Evolutionary conservation across 2,797 vertebrate genomes (phyloP).

Genomic region (Urocyon cinereoargenteus): DNA sequence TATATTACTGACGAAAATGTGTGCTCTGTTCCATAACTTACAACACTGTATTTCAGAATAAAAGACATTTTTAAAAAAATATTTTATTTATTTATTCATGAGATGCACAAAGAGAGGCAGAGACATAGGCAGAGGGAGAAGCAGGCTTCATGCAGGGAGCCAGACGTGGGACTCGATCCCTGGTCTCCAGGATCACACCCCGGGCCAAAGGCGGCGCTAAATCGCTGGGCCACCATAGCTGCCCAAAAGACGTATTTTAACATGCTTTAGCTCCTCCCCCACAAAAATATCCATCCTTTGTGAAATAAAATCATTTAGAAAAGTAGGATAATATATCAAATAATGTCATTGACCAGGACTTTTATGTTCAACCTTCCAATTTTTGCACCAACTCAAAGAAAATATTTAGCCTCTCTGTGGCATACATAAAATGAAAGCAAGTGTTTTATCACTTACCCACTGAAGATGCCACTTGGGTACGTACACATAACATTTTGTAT

Average conservation of each 20-base stretch:
- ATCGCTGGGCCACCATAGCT: no score
- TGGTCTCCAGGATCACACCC: no score
- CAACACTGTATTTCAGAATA: background rate
- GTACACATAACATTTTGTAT: conserved; percentile 38
- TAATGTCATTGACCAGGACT: background rate
- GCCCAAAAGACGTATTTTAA: background rate
- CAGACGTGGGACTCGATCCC: no score
- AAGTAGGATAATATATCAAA: background rate
- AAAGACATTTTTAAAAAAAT: background rate
- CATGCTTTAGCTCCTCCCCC: background rate
- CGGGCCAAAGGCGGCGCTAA: no score
- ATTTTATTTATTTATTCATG: no score
- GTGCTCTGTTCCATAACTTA: background rate
- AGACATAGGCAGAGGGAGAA: no score
- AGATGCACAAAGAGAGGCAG: no score
- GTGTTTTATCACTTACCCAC: background rate
- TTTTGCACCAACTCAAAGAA: conserved; percentile 8
- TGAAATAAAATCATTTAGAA: conserved; percentile 45
- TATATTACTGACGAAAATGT: background rate
- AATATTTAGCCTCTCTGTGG: background rate
- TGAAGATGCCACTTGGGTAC: background rate
- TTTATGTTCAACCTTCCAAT: background rate
- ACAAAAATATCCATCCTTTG: background rate
- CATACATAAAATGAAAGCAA: conserved; percentile 30
- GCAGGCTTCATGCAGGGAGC: no score